These are phyloP conservation scores for Mus caroli DNA, from an alignment of 2,797 vertebrate genomes.

Conservation along the genomic window DNA sequence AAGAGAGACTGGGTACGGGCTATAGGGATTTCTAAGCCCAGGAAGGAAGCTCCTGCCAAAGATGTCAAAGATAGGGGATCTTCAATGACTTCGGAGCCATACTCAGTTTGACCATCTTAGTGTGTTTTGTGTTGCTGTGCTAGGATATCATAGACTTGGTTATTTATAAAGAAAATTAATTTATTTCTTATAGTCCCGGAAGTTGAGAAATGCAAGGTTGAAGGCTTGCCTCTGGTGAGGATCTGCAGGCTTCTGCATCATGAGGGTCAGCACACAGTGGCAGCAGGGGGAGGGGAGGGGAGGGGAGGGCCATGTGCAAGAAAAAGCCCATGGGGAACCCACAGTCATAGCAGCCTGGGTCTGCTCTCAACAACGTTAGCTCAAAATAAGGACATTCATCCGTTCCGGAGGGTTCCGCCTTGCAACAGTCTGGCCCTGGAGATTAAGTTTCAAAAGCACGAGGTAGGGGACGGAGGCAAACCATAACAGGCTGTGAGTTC, in stretches of 20 bases:
- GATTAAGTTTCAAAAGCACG: background rate
- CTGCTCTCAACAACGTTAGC: background rate
- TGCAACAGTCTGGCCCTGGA: background rate
- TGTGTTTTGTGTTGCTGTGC: background rate
- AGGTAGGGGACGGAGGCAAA: background rate
- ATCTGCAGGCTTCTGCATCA: background rate
- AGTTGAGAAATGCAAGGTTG: background rate
- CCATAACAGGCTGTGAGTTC: background rate
- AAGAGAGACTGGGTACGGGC: background rate
- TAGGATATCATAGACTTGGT: background rate
- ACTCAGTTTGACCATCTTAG: background rate
- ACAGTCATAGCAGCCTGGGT: background rate
- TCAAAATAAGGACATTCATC: background rate
- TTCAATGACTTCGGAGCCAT: background rate
- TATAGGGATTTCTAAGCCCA: background rate
- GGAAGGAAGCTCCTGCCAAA: background rate
- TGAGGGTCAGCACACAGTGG: background rate
- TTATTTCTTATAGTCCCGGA: background rate
- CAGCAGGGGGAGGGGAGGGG: background rate
- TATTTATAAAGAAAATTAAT: background rate
- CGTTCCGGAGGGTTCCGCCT: background rate
- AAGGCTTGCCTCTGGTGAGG: background rate
- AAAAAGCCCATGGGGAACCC: background rate
- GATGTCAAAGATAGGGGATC: background rate
- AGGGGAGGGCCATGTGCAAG: background rate